Percentiles rank a stretch among this genome's conserved stretches.
These are phyloP conservation scores for Synchiropus splendidus DNA, from an alignment of 2,113 vertebrate species.

Conservation along the genomic window DNA sequence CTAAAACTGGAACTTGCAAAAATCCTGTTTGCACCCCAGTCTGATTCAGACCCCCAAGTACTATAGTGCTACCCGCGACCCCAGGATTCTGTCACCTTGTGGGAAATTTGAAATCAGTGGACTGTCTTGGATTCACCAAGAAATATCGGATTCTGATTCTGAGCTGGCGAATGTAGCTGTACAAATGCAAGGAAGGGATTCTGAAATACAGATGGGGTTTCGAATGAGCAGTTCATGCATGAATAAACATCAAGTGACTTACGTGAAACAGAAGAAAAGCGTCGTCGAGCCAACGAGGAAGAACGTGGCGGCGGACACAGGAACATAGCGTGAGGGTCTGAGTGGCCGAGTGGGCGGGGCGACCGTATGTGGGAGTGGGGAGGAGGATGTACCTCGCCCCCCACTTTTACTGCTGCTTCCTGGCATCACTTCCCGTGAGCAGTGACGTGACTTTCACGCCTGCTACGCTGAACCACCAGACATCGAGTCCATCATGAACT, in stretches of 20 bases:
- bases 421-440: slow-evolving; percentile 57
- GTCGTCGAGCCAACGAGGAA: slow-evolving; percentile 95
- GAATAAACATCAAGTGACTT: slow-evolving; percentile 59
- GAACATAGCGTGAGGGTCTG: slow-evolving; percentile 84
- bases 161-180: too few species aligned
- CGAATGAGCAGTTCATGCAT: neutral
- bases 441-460: neutral
- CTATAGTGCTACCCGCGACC: too few species aligned
- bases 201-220: too few species aligned
- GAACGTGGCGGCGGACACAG: slow-evolving; percentile 87
- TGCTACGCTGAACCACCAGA: slow-evolving; percentile 4
- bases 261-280: slow-evolving; percentile 98
- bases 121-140: too few species aligned
- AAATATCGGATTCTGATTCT: too few species aligned
- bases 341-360: slow-evolving; percentile 65
- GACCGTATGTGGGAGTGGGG: slow-evolving; percentile 63
- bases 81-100: too few species aligned
- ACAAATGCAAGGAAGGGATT: too few species aligned
- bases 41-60: too few species aligned
- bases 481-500: neutral
- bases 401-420: slow-evolving; percentile 60
- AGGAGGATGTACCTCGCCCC: slow-evolving; percentile 63
- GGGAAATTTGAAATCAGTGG: too few species aligned
- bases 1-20: too few species aligned
- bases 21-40: too few species aligned